Percentiles rank a stretch among this genome's conserved stretches.
Conservation (phyloP, 1,140 invertebrate species). For the Glossosoma conforme region DNA sequence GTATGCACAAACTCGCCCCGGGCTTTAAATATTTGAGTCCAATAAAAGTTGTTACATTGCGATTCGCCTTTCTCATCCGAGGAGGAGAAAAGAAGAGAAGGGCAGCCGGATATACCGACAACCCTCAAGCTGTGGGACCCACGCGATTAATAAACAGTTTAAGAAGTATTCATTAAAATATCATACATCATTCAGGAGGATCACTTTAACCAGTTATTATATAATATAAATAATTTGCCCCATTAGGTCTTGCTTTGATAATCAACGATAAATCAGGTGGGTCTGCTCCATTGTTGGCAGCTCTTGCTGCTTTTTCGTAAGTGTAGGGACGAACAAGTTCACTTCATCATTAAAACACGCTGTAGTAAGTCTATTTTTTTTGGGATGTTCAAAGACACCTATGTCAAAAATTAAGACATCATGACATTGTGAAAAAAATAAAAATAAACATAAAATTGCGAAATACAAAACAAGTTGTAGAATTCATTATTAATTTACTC, state of each 20-base stretch:
- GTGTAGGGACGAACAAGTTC: neutral
- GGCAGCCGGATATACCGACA: neutral
- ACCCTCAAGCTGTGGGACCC: neutral
- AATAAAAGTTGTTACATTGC: conserved; percentile 33
- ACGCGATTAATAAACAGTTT: neutral
- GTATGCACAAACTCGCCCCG: conserved; percentile 30
- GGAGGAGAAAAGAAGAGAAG: conserved; percentile 4
- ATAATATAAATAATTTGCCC: conserved; percentile 20
- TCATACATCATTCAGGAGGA: neutral
- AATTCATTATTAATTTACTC: too few relatives aligned
- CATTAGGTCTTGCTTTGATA: conserved; percentile 13
- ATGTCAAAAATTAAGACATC: neutral
- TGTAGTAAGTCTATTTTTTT: neutral
- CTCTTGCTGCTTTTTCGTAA: conserved; percentile 8
- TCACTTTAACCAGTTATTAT: conserved; percentile 9
- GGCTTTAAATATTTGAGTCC: conserved; percentile 33
- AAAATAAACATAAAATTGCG: too few relatives aligned
- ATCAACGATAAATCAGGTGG: conserved; percentile 20
- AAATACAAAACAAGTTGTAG: too few relatives aligned
- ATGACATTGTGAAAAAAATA: too few relatives aligned
- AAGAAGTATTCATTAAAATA: neutral
- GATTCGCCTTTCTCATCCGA: conserved; percentile 30
- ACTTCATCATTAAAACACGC: neutral
- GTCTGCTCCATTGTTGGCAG: conserved; percentile 11
- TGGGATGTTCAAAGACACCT: neutral